phyloP scores from a whole-genome alignment of 37 sponge, comb jelly and placozoan genomes.

The Mnemiopsis leidyi region DNA sequence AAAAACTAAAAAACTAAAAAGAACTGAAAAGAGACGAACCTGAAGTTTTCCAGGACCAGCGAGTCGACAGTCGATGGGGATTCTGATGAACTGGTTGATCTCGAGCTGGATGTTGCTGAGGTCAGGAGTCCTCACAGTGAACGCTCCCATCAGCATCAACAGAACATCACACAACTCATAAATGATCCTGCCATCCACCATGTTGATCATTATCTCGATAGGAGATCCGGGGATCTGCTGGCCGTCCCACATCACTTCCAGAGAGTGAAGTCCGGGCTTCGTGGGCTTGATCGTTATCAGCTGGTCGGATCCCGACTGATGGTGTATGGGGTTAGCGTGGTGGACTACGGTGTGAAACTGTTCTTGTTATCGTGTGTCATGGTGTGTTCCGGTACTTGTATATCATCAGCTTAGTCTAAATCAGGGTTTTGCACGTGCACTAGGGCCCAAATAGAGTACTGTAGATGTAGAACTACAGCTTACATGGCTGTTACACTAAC shows the following conservation, averaged over 20 bases:
- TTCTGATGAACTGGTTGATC: constrained; percentile 63
- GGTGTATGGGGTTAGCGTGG: too few relatives aligned
- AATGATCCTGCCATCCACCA: constrained; percentile 51
- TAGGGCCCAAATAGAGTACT: too few relatives aligned
- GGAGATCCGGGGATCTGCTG: constrained; percentile 62
- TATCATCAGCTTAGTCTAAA: too few relatives aligned
- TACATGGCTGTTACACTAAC: too few relatives aligned
- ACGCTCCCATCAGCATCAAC: constrained; percentile 53
- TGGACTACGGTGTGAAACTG: too few relatives aligned
- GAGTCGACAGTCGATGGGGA: constrained; percentile 47
- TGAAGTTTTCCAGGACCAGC: constrained; percentile 66
- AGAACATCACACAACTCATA: constrained; percentile 58
- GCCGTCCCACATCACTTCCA: constrained; percentile 63
- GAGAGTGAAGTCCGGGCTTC: constrained; percentile 52
- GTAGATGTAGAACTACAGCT: too few relatives aligned
- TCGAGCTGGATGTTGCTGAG: constrained; percentile 65
- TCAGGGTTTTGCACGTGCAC: too few relatives aligned
- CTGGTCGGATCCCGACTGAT: constrained; percentile 51
- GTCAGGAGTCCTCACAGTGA: constrained; percentile 58
- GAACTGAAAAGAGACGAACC: background rate
- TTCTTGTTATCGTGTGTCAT: too few relatives aligned
- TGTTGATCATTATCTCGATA: constrained; percentile 54
- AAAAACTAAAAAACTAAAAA: background rate
- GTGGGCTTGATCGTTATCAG: constrained; percentile 60
- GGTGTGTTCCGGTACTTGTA: too few relatives aligned